phyloP scores from a whole-genome alignment of 2,797 vertebrate genomes.

The Megaceryle alcyon region DNA sequence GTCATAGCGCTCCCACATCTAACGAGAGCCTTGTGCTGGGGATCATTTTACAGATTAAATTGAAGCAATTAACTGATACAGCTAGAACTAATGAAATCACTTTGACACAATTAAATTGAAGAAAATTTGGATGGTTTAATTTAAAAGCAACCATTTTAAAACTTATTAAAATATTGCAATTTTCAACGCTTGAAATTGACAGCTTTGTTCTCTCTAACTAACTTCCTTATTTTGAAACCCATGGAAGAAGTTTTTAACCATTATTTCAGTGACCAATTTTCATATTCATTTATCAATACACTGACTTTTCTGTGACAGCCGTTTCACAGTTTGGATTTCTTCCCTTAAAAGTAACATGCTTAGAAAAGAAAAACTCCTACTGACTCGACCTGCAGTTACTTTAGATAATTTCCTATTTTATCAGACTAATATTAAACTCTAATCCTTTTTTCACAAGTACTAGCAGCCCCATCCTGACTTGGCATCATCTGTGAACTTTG shows the following conservation, averaged over 20 bases:
- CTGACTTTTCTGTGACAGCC: background rate
- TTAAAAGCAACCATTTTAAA: background rate
- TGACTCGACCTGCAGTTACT: background rate
- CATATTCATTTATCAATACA: background rate
- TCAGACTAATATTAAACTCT: background rate
- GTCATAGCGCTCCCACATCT: background rate
- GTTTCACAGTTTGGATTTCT: background rate
- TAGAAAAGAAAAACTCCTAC: background rate
- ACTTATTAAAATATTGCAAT: accelerated
- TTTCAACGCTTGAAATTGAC: background rate
- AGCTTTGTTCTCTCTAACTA: background rate
- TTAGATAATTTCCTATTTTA: background rate
- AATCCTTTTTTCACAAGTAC: background rate
- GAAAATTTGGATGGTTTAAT: background rate
- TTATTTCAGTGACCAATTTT: background rate
- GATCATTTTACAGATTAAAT: background rate
- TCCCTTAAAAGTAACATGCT: background rate
- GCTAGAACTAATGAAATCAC: background rate
- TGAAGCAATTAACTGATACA: background rate
- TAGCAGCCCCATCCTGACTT: background rate
- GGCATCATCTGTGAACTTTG: background rate
- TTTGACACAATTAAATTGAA: background rate
- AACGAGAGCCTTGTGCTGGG: background rate
- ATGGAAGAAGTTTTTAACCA: background rate
- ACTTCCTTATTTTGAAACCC: background rate